Evolutionary conservation across 2,797 vertebrate genomes (phyloP).

Genomic region (Xiphophorus birchmanni): DNA sequence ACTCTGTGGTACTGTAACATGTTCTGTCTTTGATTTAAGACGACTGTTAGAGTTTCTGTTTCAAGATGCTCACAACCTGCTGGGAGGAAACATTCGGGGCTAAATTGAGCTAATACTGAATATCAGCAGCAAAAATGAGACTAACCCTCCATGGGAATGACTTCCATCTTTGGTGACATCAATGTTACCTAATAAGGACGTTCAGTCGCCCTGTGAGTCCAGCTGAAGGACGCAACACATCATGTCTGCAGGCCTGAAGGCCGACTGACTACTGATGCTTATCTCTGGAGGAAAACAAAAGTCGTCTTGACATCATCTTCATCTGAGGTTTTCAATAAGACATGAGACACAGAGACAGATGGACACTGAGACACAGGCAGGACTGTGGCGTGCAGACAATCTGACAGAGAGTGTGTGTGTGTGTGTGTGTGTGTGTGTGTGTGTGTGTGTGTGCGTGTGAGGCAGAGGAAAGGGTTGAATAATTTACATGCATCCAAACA

Average conservation of each 20-base stretch:
- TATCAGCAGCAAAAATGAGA: neutral
- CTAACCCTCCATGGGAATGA: neutral
- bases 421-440: neutral
- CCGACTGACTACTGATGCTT: slow-evolving; percentile 32
- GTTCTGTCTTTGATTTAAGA: no score
- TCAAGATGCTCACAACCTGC: neutral
- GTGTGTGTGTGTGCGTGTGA: neutral
- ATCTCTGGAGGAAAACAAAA: slow-evolving; percentile 29
- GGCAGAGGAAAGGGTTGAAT: slow-evolving; percentile 50
- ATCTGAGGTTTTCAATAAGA: slow-evolving; percentile 57
- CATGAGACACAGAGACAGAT: slow-evolving; percentile 41
- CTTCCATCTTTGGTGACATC: slow-evolving; percentile 2
- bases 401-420: neutral
- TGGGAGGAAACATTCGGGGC: neutral
- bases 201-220: slow-evolving; percentile 4
- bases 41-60: neutral
- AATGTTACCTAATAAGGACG: slow-evolving; percentile 43
- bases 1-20: no score
- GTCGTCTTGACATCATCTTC: slow-evolving; percentile 45
- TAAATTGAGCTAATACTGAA: neutral
- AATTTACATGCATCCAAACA: slow-evolving; percentile 69
- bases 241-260: slow-evolving; percentile 23
- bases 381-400: slow-evolving; percentile 23
- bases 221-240: slow-evolving; percentile 30
- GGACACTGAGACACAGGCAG: slow-evolving; percentile 37